Percentiles rank a stretch among this genome's conserved stretches.
Evolutionary conservation across 2,797 vertebrate species (phyloP).

Genomic region (Peromyscus eremicus): DNA sequence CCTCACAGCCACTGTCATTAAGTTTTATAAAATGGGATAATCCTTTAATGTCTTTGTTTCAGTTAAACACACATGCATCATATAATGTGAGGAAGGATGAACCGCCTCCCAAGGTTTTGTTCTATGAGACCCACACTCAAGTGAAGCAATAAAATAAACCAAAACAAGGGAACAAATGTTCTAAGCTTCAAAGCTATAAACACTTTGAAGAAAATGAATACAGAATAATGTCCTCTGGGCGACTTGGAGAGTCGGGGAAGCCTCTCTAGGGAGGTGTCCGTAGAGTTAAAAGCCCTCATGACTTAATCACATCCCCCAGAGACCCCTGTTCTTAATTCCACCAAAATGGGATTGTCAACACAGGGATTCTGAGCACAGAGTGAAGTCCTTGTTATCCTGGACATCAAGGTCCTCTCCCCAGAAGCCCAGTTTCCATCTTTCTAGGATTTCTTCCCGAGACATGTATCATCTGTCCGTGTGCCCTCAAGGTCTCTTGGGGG

Average conservation of each 20-base stretch:
- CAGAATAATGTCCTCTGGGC: not conserved
- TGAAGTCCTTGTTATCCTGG: not conserved
- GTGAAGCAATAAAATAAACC: not conserved
- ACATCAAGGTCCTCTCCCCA: not conserved
- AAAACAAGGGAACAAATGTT: not conserved
- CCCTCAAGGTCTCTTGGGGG: not conserved
- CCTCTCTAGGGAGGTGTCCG: no score
- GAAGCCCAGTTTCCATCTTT: not conserved
- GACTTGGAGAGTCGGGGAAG: not conserved
- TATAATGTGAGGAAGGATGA: not conserved
- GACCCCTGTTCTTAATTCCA: not conserved
- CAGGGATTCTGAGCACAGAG: not conserved
- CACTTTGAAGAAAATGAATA: constrained; percentile 25
- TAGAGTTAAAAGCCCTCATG: not conserved
- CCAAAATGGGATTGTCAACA: not conserved
- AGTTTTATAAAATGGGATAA: not conserved
- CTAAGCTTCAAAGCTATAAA: not conserved
- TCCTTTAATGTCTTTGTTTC: not conserved
- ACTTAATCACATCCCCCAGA: not conserved
- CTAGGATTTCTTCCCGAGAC: not conserved
- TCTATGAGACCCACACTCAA: not conserved
- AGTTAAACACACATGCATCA: not conserved
- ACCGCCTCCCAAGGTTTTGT: not conserved
- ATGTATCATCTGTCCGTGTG: no score
- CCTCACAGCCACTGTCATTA: not conserved